phyloP scores from a whole-genome alignment of 1,140 invertebrate species.

The Heliothis virescens region DNA sequence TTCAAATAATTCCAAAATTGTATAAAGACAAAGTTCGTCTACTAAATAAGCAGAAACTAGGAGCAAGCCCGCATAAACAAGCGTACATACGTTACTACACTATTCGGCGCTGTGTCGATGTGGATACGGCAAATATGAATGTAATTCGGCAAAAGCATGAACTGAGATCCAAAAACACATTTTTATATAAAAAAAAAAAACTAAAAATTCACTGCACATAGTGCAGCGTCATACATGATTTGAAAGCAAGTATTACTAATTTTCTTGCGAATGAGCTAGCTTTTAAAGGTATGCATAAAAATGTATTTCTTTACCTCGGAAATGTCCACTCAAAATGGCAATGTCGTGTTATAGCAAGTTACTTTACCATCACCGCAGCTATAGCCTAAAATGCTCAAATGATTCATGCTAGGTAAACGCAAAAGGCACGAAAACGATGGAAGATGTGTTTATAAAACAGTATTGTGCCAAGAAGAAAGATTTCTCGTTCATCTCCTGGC shows the following conservation, averaged over 20 bases:
- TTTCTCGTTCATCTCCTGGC: conserved; percentile 24
- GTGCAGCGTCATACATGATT: background rate
- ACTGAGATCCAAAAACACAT: conserved; percentile 32
- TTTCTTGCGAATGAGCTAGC: background rate
- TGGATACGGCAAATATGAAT: conserved; percentile 11
- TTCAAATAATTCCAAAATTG: too few relatives aligned
- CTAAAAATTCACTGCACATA: background rate
- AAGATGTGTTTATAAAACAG: conserved; percentile 42
- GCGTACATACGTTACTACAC: background rate
- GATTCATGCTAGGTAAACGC: conserved; percentile 47
- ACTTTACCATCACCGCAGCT: conserved; percentile 37
- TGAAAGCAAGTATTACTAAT: background rate
- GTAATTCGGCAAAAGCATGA: conserved; percentile 20
- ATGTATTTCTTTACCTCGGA: conserved; percentile 29
- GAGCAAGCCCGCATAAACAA: conserved; percentile 20
- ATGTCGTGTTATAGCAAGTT: conserved; percentile 30
- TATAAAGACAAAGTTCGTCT: background rate
- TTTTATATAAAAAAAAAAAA: background rate
- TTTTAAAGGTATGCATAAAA: conserved; percentile 12
- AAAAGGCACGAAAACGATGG: conserved; percentile 24
- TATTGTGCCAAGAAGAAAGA: conserved; percentile 12
- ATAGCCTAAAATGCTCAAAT: conserved; percentile 32
- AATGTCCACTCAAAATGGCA: conserved; percentile 29
- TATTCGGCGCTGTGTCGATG: conserved; percentile 28
- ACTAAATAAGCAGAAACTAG: conserved; percentile 26